Base-by-base conservation (phyloP, 1,140 invertebrate genomes). In the Steinernema khuongi region DNA sequence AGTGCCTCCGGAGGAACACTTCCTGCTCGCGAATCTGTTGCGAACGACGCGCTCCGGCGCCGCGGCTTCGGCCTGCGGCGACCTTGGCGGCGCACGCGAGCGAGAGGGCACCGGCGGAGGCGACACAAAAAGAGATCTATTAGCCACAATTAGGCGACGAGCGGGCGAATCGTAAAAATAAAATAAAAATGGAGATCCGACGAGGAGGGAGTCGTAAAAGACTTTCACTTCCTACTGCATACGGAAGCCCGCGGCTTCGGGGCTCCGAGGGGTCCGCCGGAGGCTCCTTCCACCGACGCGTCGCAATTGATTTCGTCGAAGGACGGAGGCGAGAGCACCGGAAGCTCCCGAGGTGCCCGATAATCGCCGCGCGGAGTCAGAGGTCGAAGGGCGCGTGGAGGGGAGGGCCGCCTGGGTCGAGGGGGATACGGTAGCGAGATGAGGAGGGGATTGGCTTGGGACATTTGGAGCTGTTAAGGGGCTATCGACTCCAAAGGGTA, bases 61-160 rank as follows among this genome's bases (percentile, higher is more conserved):
- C 36, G 36, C 36, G 36, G 7, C n/a, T 60, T 22, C 50, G 50
- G 14, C 50, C 14, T 7, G 50, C 50, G 50, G 50, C 50, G 50
- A 60, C 50, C 50, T 60, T 60, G 50, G 50, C 4, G 4, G 50
- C 19, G n/a, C n/a, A n/a, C n/a, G n/a, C 50, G 50, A 22, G 50
- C 11, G 26, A 22, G 2, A 11, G 22, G 26, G 50, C 2, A 60
- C 14, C 50, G 50, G 36, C 36, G n/a, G n/a, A 60, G 26, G 26
- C 14, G 50, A 60, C 26, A 17, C 50, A 60, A 60, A 26, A 60
- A 60, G 36, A 60, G 50, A 60, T 60, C 50, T 60, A 60, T 60
- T 60, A 60, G 50, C 50, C 50, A 60, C 50, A 60, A 60, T 60
- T 60, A 7, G 50, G 26, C 14, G 50, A 60, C 4, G 50, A 60